Evolutionary conservation across 2,113 vertebrate genomes (phyloP).

Genomic region (Oplegnathus fasciatus): DNA sequence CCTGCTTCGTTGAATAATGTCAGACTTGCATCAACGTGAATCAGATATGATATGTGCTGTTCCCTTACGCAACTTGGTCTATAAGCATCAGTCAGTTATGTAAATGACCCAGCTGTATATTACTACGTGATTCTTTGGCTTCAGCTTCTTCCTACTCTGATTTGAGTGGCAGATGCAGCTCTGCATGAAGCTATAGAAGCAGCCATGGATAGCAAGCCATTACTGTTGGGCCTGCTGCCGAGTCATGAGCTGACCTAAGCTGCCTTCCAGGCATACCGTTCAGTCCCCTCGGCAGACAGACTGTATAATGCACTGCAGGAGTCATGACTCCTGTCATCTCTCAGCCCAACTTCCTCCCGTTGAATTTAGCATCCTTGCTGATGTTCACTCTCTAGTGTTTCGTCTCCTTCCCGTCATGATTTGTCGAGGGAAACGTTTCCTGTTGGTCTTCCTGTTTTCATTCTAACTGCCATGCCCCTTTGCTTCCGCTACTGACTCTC

Average conservation of each 20-base stretch:
- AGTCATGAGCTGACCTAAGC: constrained; percentile 70
- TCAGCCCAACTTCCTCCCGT: constrained; percentile 42
- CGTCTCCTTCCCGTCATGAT: constrained; percentile 37
- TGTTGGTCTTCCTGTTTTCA: constrained; percentile 71
- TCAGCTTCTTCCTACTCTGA: background rate
- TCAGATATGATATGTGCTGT: background rate
- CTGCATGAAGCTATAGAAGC: constrained; percentile 12
- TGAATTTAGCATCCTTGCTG: constrained; percentile 58
- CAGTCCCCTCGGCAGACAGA: constrained; percentile 12
- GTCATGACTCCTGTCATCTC: constrained; percentile 37
- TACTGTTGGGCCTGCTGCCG: constrained; percentile 41
- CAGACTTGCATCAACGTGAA: constrained; percentile 2
- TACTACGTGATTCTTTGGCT: constrained; percentile 2
- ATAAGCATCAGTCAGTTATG: background rate
- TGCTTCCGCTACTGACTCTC: constrained; percentile 34
- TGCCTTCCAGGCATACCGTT: constrained; percentile 51
- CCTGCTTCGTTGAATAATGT: background rate
- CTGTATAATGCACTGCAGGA: constrained; percentile 38
- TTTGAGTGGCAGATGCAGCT: constrained; percentile 17
- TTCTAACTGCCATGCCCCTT: background rate
- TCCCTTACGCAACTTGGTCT: background rate
- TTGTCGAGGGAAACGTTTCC: constrained; percentile 53
- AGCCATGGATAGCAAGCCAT: constrained; percentile 25
- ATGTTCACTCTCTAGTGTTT: constrained; percentile 18
- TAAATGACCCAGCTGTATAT: constrained; percentile 1